These are phyloP conservation scores for Alectoris magna DNA, from an alignment of 2,797 vertebrate species.

Conservation along the genomic window DNA sequence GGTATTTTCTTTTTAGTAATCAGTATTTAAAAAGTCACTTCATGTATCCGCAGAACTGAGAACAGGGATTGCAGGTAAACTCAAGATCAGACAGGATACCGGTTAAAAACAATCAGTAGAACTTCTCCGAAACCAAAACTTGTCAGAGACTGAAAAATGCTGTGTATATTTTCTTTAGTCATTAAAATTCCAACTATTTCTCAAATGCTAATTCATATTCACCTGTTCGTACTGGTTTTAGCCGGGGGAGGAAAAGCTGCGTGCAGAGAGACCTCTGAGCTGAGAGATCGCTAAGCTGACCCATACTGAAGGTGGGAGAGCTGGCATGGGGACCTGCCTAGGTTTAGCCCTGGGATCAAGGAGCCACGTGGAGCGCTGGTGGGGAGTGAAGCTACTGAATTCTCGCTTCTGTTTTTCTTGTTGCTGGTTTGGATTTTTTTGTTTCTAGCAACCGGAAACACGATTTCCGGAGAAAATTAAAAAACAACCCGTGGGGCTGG, in stretches of 20 bases:
- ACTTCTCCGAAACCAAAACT: slow-evolving; percentile 5
- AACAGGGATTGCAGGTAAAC: neutral
- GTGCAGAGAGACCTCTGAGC: neutral
- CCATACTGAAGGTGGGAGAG: slow-evolving; percentile 36
- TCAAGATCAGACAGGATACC: slow-evolving; percentile 5
- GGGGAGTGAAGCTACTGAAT: neutral
- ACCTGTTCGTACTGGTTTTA: neutral
- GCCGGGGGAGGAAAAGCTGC: neutral
- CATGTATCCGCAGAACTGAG: neutral
- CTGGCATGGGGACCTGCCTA: slow-evolving; percentile 64
- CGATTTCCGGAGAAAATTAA: slow-evolving; percentile 6
- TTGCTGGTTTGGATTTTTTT: slow-evolving; percentile 28
- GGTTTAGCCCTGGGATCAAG: slow-evolving; percentile 1
- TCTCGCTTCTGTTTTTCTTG: slow-evolving; percentile 26
- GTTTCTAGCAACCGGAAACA: slow-evolving; percentile 20
- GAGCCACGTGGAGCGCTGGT: neutral
- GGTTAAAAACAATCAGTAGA: neutral
- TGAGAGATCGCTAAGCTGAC: neutral
- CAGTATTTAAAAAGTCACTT: neutral
- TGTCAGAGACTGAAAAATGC: neutral
- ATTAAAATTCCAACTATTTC: neutral
- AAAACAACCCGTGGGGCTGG: neutral
- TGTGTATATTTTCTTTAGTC: neutral
- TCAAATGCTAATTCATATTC: neutral
- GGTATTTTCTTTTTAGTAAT: slow-evolving; percentile 1